A percentile compares a stretch with the other conserved stretches of the same genome.
Evolutionary conservation across 2,113 vertebrate species (phyloP).

Genomic region (Varanus salvator): DNA sequence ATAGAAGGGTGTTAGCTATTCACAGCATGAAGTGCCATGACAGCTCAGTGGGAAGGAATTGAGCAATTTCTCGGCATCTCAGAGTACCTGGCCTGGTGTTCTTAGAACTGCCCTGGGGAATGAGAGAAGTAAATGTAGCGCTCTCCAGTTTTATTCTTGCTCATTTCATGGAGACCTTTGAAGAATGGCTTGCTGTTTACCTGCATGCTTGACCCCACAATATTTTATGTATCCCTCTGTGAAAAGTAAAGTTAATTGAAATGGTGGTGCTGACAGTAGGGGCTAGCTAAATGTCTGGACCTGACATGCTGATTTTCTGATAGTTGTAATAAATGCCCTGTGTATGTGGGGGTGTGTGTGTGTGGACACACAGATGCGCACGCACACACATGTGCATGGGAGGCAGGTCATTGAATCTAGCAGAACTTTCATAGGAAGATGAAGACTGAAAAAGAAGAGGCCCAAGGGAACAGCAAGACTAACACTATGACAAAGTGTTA

Average conservation of each 20-base stretch:
- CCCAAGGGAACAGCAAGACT: too few species aligned
- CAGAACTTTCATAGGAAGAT: too few species aligned
- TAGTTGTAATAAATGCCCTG: slow-evolving; percentile 15
- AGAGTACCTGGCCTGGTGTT: slow-evolving; percentile 67
- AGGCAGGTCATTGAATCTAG: too few species aligned
- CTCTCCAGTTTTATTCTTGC: slow-evolving; percentile 67
- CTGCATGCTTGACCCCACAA: slow-evolving; percentile 54
- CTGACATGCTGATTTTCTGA: slow-evolving; percentile 7
- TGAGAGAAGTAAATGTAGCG: slow-evolving; percentile 67
- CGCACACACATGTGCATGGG: too few species aligned
- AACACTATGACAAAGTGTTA: too few species aligned
- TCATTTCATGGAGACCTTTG: slow-evolving; percentile 65
- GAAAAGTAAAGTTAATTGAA: slow-evolving; percentile 66
- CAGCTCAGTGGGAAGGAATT: slow-evolving; percentile 74
- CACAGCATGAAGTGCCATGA: slow-evolving; percentile 72
- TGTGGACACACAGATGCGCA: too few species aligned
- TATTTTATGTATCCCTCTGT: slow-evolving; percentile 58
- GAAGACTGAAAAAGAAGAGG: too few species aligned
- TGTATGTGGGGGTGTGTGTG: too few species aligned
- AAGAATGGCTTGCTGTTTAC: slow-evolving; percentile 54
- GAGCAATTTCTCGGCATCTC: slow-evolving; percentile 71
- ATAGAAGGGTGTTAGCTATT: slow-evolving; percentile 74
- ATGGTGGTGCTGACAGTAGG: slow-evolving; percentile 24
- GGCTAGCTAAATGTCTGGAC: slow-evolving; percentile 40
- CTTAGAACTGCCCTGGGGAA: slow-evolving; percentile 54